A percentile compares a stretch with the other conserved stretches of the same genome.
Evolutionary conservation across 2,888 invertebrate species (phyloP).

Genomic region (Pristionchus exspectatus): DNA sequence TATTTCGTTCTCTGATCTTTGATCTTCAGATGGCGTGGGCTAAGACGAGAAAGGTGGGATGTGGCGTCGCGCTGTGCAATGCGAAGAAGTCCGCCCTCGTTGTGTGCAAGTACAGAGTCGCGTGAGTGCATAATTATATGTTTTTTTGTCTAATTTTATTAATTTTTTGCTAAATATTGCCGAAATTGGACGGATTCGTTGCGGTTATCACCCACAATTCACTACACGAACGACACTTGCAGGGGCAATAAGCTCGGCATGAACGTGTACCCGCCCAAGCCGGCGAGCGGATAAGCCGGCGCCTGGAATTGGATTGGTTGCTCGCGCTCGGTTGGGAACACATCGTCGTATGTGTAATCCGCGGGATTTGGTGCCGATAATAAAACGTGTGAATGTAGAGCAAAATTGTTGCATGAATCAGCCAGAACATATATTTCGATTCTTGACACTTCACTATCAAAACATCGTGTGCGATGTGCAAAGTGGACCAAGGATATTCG

Average conservation of each 20-base stretch:
- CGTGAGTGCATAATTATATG: not conserved
- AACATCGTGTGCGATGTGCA: no score
- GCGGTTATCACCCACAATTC: not conserved
- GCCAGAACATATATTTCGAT: no score
- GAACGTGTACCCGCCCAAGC: conserved; percentile 27
- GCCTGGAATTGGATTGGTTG: not conserved
- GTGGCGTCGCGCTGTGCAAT: not conserved
- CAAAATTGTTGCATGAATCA: no score
- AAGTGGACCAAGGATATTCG: no score
- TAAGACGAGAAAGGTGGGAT: not conserved
- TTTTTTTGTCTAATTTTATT: not conserved
- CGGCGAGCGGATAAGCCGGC: not conserved
- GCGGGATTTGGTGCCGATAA: not conserved
- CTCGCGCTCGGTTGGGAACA: not conserved
- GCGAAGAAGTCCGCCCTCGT: conserved; percentile 10
- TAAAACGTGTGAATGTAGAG: no score
- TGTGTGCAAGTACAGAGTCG: not conserved
- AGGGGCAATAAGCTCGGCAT: conserved; percentile 13
- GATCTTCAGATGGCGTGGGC: conserved; percentile 17
- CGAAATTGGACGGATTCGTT: no score
- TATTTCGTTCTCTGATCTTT: not conserved
- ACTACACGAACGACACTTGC: not conserved
- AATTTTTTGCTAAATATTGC: not conserved
- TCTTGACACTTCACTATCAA: no score
- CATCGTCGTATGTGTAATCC: not conserved